Evolutionary conservation across 2,888 invertebrate species (phyloP), one percentile per base, ranked within the genome.

Genomic region (Spisula subtruncata): DNA sequence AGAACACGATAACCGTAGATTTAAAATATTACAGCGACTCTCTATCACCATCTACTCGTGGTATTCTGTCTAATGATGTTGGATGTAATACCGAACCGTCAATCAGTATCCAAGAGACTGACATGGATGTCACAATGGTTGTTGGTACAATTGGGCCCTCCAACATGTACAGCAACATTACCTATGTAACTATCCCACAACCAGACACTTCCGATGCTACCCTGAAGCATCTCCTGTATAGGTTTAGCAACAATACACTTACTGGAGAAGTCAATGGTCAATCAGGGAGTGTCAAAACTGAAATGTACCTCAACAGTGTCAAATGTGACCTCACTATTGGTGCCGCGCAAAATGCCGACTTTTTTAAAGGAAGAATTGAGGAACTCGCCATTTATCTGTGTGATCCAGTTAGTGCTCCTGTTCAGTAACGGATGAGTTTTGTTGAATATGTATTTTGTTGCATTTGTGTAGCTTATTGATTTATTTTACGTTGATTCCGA

Each of bases 321-420:
- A 32, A 85, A 20, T 85, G 85, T 41, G 75, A 41, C 20, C 79
- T 85, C 29, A 32, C 16, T n/a, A 54, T 85, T 51, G 85, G 85
- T 0, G 51, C 25, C 6, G 2, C 71, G 8, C 29, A n/a, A 66
- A 25, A n/a, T 71, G 32, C 14, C 12, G 29, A 71, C 18, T 14
- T 1, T 32, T 71, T 71, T 16, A 4, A 32, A 5, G 85, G 85
- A 20, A 14, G 16, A 14, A 79, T 85, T 6, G 32, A 54, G 10
- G 85, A 85, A 20, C 20, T 85, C 25, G 29, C 51, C 0, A 54
- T 85, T 0, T 85, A 54, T 29, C 18, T 54, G 0, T 85, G 85
- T 79, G 85, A 79, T 32, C 85, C 85, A 48, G 14, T n/a, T 1
- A 60, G 6, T 8, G n/a, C 60, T 60, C n/a, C 60, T 60, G 20